Base-by-base conservation (phyloP, 2,113 vertebrate species). In the Cardinalis cardinalis region DNA sequence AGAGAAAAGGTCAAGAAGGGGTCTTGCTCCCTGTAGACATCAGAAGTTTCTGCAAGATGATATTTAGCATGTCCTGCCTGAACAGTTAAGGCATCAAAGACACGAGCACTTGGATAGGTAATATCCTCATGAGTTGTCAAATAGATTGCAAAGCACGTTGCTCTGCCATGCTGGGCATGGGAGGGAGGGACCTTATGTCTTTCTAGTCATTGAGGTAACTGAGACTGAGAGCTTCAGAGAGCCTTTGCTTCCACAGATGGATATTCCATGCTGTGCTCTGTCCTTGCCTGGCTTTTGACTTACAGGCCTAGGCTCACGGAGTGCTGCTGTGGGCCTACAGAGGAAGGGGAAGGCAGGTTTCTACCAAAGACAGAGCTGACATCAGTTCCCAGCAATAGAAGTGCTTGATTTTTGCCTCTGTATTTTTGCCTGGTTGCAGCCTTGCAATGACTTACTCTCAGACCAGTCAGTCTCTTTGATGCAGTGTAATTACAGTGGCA, bases 61-160 rank as follows among this genome's bases (percentile, higher is more conserved):
- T 96, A 94, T 95, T 95, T 93, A 97, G 94, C 89, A 76, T 94
- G 89, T 93, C 91, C 95, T 95, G 85, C 93, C 93, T 82, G 88
- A 92, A 73, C 87, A 81, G 90, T 87, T 94, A 88, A 92, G 87
- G 78, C 88, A 81, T 88, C 92, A 94, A 93, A 92, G 92, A 38
- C 72, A 21, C 14, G 9, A 70, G 71, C 71, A 89, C 90, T 91
- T 91, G 13, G 63, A 86, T 75, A 84, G 76, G 95, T 88, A 92
- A 89, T 92, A 49, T 84, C 90, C 92, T 84, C 55, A 81, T 36
- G 90, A 82, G 65, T 48, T 36, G 64, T 81, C 73, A 74, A 63
- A 90, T 48, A 56, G 77, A 82, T 86, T 2, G 70, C 60, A 81
- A 55, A 93, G 86, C 74, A 71, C 53, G 10, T 55, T 78, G 55